phyloP scores from a whole-genome alignment of 1,140 invertebrate genomes.

The Platyura marginata region DNA sequence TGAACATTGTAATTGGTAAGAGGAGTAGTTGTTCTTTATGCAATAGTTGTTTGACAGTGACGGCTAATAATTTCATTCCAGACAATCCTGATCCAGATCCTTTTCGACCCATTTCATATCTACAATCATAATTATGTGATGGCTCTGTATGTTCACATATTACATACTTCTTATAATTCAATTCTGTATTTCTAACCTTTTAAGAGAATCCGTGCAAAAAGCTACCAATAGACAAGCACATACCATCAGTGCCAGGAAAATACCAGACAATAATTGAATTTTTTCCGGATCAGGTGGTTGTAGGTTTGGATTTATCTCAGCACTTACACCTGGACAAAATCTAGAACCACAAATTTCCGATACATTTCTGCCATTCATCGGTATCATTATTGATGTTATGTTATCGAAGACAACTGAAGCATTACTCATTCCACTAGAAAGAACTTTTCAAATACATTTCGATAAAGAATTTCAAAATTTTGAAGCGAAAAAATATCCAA shows the following conservation, averaged over 20 bases:
- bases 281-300: conserved; percentile 44
- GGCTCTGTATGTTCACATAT: too few species aligned
- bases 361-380: conserved; percentile 11
- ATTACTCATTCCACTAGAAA: neutral
- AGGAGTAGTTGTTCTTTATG: conserved; percentile 67
- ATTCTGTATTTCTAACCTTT: conserved; percentile 34
- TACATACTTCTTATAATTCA: too few species aligned
- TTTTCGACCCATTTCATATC: conserved; percentile 17
- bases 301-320: conserved; percentile 40
- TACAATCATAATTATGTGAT: conserved; percentile 4
- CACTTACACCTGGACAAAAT: conserved; percentile 40
- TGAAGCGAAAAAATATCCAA: conserved; percentile 15
- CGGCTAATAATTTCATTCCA: conserved; percentile 47
- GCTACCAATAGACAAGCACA: conserved; percentile 55
- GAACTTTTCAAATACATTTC: too few species aligned
- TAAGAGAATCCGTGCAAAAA: conserved; percentile 62
- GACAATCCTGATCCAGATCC: conserved; percentile 18
- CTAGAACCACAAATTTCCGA: conserved; percentile 49
- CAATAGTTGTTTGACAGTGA: conserved; percentile 56
- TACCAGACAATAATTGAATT: conserved; percentile 59
- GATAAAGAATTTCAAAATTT: too few species aligned
- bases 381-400: too few species aligned
- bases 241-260: conserved; percentile 65
- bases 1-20: conserved; percentile 83
- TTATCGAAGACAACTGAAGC: conserved; percentile 1